These are phyloP conservation scores for Mythimna pallens DNA, from an alignment of 2,888 invertebrate species.

Conservation along the genomic window DNA sequence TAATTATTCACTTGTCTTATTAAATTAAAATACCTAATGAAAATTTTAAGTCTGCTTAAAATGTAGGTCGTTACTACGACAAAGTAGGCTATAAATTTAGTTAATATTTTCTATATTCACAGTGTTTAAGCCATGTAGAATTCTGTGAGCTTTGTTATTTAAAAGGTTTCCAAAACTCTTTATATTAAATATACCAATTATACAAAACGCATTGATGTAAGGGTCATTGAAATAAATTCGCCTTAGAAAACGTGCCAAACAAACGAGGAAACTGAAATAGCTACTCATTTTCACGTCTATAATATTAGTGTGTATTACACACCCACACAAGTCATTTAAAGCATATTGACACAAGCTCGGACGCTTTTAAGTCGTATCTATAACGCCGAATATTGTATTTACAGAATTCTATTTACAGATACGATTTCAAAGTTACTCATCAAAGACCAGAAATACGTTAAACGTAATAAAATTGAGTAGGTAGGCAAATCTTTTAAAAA, in stretches of 20 bases:
- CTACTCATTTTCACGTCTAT: slow-evolving; percentile 10
- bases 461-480: slow-evolving; percentile 3
- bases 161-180: background rate
- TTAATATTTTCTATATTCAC: slow-evolving; percentile 46
- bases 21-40: slow-evolving; percentile 46
- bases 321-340: slow-evolving; percentile 10
- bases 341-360: slow-evolving; percentile 21
- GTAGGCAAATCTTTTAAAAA: background rate
- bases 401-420: slow-evolving; percentile 9
- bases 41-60: slow-evolving; percentile 41
- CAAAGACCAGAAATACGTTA: background rate
- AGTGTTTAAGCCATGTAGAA: slow-evolving; percentile 36
- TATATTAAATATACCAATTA: background rate
- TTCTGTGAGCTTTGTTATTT: background rate
- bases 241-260: background rate
- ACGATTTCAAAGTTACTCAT: slow-evolving; percentile 6
- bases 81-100: slow-evolving; percentile 50
- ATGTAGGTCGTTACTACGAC: slow-evolving; percentile 42
- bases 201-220: background rate
- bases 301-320: slow-evolving; percentile 8
- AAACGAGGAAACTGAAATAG: background rate
- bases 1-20: slow-evolving; percentile 52
- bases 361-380: background rate
- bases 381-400: background rate
- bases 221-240: background rate